Evolutionary conservation across 2,113 vertebrate genomes (phyloP).

Genomic region (Tonatia bakeri): DNA sequence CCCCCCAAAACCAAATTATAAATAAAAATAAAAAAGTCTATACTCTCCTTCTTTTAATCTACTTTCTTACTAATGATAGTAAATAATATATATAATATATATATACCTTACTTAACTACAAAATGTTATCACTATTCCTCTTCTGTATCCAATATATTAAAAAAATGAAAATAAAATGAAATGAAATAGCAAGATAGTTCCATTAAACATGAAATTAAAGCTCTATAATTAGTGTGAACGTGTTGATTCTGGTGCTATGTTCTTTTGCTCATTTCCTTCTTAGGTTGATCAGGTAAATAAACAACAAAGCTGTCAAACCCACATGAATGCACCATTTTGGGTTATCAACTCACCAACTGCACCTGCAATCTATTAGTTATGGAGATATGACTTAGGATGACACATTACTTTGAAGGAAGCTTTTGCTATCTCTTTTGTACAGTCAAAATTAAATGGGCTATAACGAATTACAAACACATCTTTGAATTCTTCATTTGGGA

Average conservation of each 20-base stretch:
- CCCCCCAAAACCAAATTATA: too few species aligned
- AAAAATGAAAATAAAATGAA: neutral
- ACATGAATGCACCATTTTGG: neutral
- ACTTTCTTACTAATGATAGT: neutral
- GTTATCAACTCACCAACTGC: neutral
- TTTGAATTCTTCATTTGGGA: conserved; percentile 66
- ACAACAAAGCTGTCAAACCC: neutral
- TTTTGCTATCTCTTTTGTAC: conserved; percentile 31
- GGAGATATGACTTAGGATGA: neutral
- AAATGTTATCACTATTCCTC: neutral
- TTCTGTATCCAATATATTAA: neutral
- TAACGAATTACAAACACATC: conserved; percentile 40
- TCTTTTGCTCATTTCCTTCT: neutral
- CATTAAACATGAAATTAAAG: neutral
- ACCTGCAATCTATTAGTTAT: neutral
- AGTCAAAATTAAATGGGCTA: conserved; percentile 42
- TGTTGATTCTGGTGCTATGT: neutral
- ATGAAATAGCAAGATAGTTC: neutral
- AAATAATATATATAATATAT: neutral
- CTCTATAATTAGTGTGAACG: neutral
- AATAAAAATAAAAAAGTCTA: neutral
- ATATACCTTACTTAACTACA: neutral
- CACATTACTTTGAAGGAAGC: conserved; percentile 35
- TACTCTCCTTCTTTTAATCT: neutral
- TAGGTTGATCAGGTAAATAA: neutral